Evolutionary conservation across 2,113 vertebrate species (phyloP), one percentile per base, ranked within the genome.

Genomic region (Notothenia coriiceps): DNA sequence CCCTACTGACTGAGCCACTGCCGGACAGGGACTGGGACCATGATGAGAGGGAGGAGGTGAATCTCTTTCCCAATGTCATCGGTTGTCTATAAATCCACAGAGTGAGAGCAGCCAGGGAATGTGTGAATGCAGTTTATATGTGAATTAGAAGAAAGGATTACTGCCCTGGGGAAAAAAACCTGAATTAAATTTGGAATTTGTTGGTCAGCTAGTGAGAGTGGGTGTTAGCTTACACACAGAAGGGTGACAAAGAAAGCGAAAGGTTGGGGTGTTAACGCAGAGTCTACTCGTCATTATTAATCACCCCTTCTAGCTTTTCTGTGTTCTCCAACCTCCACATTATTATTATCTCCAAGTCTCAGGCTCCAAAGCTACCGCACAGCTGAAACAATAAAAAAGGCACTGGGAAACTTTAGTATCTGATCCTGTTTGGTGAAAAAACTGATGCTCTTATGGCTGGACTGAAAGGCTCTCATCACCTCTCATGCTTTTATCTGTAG

Each of bases 11-110:
- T 29, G 25, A 29, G 25, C 25, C 2, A 29, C 25, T 29, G 25
- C 25, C 25, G 25, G 25, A 29, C 25, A 29, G 25, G 57, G 82
- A 40, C 46, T 35, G 78, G 76, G 74, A 65, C 43, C 1, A 15
- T n/a, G 69, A 80, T 70, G 74, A 84, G 69, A 74, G 75, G 64
- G 66, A 77, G 40, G 82, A 82, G 83, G 77, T 66, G 68, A 71
- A 72, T 77, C 66, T 56, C 25, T 52, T 49, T 29, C 51, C 73
- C 77, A 57, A 43, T 59, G 83, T 88, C 88, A 83, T 87, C 87
- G 86, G 79, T 73, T 83, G 80, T 86, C 65, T 74, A 73, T 66
- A 83, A 88, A 82, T 75, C 72, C 73, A 43, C 69, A 80, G 70
- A 69, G 47, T 46, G 54, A 59, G 79, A 76, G 50, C 59, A 70